Conservation (phyloP, 2,888 invertebrate species). For the Gnatocerus cornutus region DNA sequence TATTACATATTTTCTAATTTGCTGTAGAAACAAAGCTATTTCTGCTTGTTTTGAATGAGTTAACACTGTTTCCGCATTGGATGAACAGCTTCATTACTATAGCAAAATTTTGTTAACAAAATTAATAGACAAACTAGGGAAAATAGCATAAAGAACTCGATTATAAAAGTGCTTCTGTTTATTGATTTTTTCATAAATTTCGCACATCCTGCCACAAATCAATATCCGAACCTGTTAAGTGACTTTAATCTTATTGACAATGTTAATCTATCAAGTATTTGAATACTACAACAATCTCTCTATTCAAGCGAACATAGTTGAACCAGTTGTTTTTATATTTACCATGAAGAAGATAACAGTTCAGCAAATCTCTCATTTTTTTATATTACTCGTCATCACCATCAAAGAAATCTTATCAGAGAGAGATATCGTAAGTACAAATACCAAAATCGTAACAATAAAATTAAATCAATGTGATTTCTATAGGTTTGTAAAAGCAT, state of each 20-base stretch:
- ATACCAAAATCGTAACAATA: background rate
- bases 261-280: slow-evolving; percentile 8
- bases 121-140: no score
- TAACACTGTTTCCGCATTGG: no score
- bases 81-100: no score
- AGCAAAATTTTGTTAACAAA: no score
- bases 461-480: background rate
- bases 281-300: background rate
- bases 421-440: slow-evolving; percentile 12
- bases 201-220: background rate
- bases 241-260: slow-evolving; percentile 20
- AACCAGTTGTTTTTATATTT: slow-evolving; percentile 7
- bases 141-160: no score
- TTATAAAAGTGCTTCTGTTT: no score
- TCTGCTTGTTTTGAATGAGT: no score
- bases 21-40: no score
- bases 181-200: no score
- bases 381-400: background rate
- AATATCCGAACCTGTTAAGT: slow-evolving; percentile 1
- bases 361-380: background rate
- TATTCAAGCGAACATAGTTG: background rate
- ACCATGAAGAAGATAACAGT: background rate
- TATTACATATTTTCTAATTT: no score
- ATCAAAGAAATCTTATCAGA: slow-evolving; percentile 4
- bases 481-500: slow-evolving; percentile 1